Base-by-base conservation (phyloP, 2,113 vertebrate genomes). In the Brachyhypopomus gauderio region DNA sequence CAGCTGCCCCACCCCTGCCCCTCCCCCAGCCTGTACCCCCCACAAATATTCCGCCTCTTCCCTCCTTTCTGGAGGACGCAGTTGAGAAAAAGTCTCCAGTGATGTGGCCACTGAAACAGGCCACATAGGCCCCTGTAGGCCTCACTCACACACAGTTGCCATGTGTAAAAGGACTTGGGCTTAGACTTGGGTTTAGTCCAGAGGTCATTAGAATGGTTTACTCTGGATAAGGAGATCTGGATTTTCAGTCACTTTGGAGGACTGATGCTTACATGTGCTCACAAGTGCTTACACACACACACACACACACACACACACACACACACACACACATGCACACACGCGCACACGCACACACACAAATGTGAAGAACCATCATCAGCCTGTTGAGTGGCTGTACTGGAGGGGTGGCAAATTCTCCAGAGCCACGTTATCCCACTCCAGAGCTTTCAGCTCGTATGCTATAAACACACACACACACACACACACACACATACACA, bases 101-200 rank as follows among this genome's bases (percentile, higher is more conserved):
- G n/a, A n/a, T n/a, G n/a, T n/a, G n/a, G n/a, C 38, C 38, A 38
- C 38, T 9, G 5, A 41, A 5, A 6, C 41, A 41, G 5, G 5
- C 5, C 41, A 41, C 2, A 6, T 5, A 41, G 41, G 5, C 1
- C 41, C 41, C 41, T 5, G 90, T 89, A 90, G 85, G 88, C 87
- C 90, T 91, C 88, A 92, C 90, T 90, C 88, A 88, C 86, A 90
- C 89, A 85, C 89, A 90, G 88, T 87, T 84, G 89, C 82, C 63
- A 87, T 84, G 86, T 89, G 87, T 86, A 88, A 83, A 87, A 83
- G 86, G 72, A 30, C 11, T 64, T 23, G 27, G 62, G n/a, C 62
- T 30, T 34, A 64, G 25, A 30, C 16, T 27, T 30, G 62, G 25
- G 25, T 6, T 64, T 30, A 22, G 27, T 36, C 5, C 34, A 67